These are phyloP conservation scores for Caenorhabditis imperialis DNA, from an alignment of 2,888 invertebrate genomes.

Conservation along the genomic window DNA sequence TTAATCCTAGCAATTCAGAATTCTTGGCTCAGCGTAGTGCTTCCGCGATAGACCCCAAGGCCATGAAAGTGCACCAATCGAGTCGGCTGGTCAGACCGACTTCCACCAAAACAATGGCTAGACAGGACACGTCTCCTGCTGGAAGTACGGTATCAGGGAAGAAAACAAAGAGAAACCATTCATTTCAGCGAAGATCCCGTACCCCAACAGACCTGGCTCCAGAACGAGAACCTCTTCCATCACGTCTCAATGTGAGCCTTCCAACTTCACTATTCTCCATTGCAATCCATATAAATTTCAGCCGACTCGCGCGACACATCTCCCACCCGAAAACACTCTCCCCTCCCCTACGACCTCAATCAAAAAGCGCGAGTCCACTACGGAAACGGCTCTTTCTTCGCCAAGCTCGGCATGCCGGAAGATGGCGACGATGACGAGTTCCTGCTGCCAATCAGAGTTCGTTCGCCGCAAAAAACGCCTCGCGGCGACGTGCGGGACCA, in stretches of 20 bases:
- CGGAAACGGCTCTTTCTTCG: constrained; percentile 35
- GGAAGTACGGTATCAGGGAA: constrained; percentile 20
- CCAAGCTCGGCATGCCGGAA: constrained; percentile 40
- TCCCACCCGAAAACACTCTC: constrained; percentile 34
- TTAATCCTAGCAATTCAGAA: constrained; percentile 6
- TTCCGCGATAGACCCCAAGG: constrained; percentile 46
- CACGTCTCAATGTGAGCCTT: constrained; percentile 14
- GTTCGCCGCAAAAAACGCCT: constrained; percentile 18
- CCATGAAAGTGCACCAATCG: constrained; percentile 8
- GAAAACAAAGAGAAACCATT: neutral
- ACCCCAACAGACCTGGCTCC: constrained; percentile 29
- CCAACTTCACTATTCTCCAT: neutral
- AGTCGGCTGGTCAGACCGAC: constrained; percentile 33
- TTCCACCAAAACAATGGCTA: constrained; percentile 35
- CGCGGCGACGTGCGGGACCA: constrained; percentile 15
- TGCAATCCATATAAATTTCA: neutral
- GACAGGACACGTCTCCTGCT: constrained; percentile 42
- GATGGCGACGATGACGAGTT: constrained; percentile 42
- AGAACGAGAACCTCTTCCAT: constrained; percentile 41
- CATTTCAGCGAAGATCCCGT: constrained; percentile 27
- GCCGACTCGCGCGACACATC: constrained; percentile 35
- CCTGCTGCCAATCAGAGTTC: constrained; percentile 26
- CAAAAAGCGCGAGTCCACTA: constrained; percentile 32
- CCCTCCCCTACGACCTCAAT: constrained; percentile 15
- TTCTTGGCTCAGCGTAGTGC: constrained; percentile 46